Conservation (phyloP, 2,113 vertebrate genomes). For the Burhinus oedicnemus region DNA sequence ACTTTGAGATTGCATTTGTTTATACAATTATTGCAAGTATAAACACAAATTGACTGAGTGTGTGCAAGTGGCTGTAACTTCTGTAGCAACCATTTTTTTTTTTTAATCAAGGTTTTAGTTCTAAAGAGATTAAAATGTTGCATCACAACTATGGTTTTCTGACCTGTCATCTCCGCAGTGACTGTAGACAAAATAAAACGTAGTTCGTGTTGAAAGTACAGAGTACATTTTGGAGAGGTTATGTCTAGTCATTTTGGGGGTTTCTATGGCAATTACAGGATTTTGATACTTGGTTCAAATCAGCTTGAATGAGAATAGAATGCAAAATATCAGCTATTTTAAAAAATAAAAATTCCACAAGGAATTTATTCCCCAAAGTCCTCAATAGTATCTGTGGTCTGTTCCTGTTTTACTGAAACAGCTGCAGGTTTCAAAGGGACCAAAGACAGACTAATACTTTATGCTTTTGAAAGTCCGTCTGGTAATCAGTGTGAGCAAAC, state of each 20-base stretch:
- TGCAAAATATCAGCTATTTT: not conserved
- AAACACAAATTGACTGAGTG: not conserved
- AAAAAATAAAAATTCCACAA: not conserved
- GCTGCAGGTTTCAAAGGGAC: not conserved
- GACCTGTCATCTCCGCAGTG: not conserved
- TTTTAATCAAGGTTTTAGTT: not conserved
- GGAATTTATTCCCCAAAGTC: not conserved
- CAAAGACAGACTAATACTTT: not conserved
- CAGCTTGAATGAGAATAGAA: not conserved
- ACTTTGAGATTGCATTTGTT: not conserved
- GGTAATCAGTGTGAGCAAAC: not conserved
- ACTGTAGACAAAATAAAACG: not conserved
- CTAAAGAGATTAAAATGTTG: not conserved
- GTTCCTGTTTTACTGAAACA: not conserved
- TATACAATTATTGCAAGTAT: not conserved
- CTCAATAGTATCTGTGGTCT: not conserved
- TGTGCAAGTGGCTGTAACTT: not conserved
- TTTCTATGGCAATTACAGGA: not conserved
- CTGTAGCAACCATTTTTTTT: not conserved
- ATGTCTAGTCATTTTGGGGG: not conserved
- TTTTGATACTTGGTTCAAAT: not conserved
- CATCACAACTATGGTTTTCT: not conserved
- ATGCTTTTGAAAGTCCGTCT: not conserved
- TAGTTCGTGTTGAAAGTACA: not conserved
- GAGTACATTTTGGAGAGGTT: not conserved